Evolutionary conservation across 2,888 invertebrate species (phyloP).

Genomic region (Uropetala carovei): DNA sequence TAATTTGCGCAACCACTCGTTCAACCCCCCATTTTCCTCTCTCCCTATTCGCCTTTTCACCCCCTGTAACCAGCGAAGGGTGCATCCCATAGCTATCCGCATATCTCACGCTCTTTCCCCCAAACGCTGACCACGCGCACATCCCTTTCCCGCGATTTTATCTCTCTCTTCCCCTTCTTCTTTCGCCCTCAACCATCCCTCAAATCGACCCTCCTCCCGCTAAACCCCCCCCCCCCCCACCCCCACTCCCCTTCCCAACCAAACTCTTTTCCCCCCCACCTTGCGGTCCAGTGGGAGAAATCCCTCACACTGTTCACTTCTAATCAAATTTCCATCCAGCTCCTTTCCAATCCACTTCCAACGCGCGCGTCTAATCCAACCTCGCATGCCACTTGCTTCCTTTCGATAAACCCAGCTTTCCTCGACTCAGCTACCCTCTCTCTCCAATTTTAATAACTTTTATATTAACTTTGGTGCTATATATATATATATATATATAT

Average conservation of each 20-base stretch:
- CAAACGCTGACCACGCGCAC: background rate
- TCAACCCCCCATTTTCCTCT: background rate
- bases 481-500: too few relatives aligned
- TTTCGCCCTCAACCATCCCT: background rate
- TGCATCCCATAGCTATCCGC: too few relatives aligned
- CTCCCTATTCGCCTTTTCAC: background rate
- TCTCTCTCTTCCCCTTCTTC: background rate
- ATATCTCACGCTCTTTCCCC: too few relatives aligned
- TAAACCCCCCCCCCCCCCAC: too few relatives aligned
- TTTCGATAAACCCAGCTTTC: too few relatives aligned
- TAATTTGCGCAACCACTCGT: slow-evolving; percentile 2
- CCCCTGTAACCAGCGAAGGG: too few relatives aligned
- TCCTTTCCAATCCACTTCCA: background rate
- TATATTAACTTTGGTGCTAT: too few relatives aligned
- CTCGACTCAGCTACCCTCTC: too few relatives aligned
- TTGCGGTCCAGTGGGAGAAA: background rate
- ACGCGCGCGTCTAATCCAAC: background rate
- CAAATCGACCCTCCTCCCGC: background rate
- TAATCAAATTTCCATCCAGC: slow-evolving; percentile 20
- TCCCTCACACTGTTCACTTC: background rate
- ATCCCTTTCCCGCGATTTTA: background rate
- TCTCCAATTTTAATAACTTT: too few relatives aligned
- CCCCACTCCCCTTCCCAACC: too few relatives aligned
- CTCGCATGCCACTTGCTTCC: too few relatives aligned
- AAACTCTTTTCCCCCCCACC: too few relatives aligned